A percentile compares a stretch with the other conserved stretches of the same genome.
These are phyloP conservation scores for Gymnoscopelus microlampas DNA, from an alignment of 2,797 vertebrate genomes.

Conservation along the genomic window DNA sequence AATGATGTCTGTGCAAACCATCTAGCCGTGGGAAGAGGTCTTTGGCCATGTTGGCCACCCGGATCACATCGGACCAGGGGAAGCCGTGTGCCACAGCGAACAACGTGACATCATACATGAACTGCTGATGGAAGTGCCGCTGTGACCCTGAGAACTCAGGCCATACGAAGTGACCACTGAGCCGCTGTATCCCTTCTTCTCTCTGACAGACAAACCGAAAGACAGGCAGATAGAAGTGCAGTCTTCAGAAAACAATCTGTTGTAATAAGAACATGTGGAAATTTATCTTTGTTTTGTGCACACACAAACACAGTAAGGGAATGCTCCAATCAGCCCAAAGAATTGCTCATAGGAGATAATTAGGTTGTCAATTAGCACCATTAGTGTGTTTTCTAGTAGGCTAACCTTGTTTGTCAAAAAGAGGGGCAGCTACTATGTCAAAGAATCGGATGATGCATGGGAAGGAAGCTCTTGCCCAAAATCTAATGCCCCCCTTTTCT, in stretches of 20 bases:
- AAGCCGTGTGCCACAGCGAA: conserved; percentile 45
- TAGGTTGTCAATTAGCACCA: no score
- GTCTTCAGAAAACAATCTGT: not conserved
- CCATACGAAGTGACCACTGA: conserved; percentile 61
- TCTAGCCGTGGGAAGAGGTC: conserved; percentile 53
- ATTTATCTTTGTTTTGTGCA: no score
- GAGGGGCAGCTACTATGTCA: no score
- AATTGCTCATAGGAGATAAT: no score
- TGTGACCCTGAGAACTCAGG: conserved; percentile 42
- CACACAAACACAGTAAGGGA: no score
- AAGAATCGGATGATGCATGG: no score
- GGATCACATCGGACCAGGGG: conserved; percentile 50
- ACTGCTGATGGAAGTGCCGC: conserved; percentile 57
- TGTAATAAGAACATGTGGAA: not conserved
- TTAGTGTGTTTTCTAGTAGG: no score
- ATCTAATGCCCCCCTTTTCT: no score
- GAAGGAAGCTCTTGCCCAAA: no score
- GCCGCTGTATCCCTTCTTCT: conserved; percentile 47
- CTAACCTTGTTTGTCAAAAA: no score
- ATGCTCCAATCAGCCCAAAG: no score
- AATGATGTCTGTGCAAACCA: conserved; percentile 37
- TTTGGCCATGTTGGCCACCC: conserved; percentile 38
- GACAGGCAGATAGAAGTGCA: conserved; percentile 1
- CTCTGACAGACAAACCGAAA: conserved; percentile 31
- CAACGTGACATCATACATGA: conserved; percentile 47